A percentile compares a stretch with the other conserved stretches of the same genome.
Conservation (phyloP, 2,888 invertebrate genomes). For the Frankliniella fusca region DNA sequence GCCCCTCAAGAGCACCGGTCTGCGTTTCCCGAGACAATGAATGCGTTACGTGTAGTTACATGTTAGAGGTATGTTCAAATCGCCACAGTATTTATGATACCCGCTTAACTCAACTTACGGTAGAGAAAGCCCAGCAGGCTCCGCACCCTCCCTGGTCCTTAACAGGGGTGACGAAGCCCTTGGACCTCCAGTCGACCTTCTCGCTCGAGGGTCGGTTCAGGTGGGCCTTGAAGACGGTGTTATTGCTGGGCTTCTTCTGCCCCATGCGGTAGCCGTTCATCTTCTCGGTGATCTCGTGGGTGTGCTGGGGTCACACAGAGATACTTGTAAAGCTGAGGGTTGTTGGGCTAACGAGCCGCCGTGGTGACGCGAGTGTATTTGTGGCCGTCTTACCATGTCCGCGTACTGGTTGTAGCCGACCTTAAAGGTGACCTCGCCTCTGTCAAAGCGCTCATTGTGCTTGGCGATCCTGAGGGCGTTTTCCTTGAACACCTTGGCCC, state of each 20-base stretch:
- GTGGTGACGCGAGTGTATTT: neutral
- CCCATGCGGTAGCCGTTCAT: conserved; percentile 60
- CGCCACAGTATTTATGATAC: no score
- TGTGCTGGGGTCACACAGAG: conserved; percentile 50
- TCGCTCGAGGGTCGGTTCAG: conserved; percentile 29
- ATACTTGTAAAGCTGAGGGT: neutral
- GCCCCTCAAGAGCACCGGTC: conserved; percentile 56
- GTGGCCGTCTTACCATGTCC: conserved; percentile 58
- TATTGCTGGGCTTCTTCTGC: conserved; percentile 62
- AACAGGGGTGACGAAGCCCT: conserved; percentile 78
- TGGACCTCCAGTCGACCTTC: conserved; percentile 59
- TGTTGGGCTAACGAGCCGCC: neutral
- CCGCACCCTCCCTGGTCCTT: conserved; percentile 79
- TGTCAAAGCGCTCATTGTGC: conserved; percentile 70
- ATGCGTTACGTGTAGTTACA: no score
- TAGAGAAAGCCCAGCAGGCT: conserved; percentile 82
- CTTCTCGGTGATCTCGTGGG: conserved; percentile 67
- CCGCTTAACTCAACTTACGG: conserved; percentile 57
- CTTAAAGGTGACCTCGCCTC: conserved; percentile 61
- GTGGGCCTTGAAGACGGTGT: conserved; percentile 50
- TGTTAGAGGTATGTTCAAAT: no score
- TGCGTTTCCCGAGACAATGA: no score
- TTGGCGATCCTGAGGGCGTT: conserved; percentile 76
- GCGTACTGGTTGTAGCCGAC: conserved; percentile 74
- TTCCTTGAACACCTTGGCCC: conserved; percentile 82